Evolutionary conservation across 1,140 invertebrate species (phyloP), one percentile per base, ranked within the genome.

Genomic region (Ostrea denselamellosa): DNA sequence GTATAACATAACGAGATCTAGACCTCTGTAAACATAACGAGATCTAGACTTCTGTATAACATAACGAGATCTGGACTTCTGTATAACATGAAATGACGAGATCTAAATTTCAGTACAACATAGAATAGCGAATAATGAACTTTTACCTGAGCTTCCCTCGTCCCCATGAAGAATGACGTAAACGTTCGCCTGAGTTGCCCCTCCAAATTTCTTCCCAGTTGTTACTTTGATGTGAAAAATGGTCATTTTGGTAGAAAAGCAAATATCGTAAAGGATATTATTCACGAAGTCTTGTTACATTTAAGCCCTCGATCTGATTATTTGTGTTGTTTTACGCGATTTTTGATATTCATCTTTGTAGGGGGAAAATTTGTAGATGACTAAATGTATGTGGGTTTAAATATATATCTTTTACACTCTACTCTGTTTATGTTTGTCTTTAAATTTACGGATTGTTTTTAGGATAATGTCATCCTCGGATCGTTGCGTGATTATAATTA

Each of bases 171-270:
- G 22, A 25, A 25, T 34, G 14, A 71, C 14, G 68, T 71, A 71
- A 5, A 71, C 68, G 22, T 71, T 71, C 10, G 68, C 68, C 68
- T 71, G 68, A 71, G 68, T 71, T 8, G 68, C 22, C 12, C 68
- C 68, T 8, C 68, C 68, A 10, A 71, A 71, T 34, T 71, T 71
- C 22, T 25, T 22, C 28, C 68, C 68, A 28, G 68, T 71, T 9
- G 68, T 71, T 25, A 71, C 22, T 71, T 71, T 71, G 12, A 71
- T 34, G 68, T 71, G 68, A 14, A 71, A 71, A 71, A 71, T 71
- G 0, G 68, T 34, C 68, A 71, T 71, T 71, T 8, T 71, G 68
- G 34, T 12, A 71, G 28, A 44, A 44, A 44, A 44, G 5, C 34
- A 44, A 44, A 44, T 44, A 44, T 44, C 1, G 34, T 44, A 44